These are phyloP conservation scores for Dyspetes luteomarginatus DNA, from an alignment of 2,888 invertebrate genomes.

Conservation along the genomic window DNA sequence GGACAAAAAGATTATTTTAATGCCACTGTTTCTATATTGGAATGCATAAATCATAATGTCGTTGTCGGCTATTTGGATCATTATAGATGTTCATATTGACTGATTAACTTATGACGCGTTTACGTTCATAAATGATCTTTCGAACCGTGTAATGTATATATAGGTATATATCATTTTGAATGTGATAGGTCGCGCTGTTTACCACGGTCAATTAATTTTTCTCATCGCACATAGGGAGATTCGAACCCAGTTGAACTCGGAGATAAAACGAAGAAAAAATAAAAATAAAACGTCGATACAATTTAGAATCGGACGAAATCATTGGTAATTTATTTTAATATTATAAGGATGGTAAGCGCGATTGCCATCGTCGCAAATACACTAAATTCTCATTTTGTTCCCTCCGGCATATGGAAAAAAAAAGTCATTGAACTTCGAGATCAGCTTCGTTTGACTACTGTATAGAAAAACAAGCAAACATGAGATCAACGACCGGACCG, in stretches of 20 bases:
- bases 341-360: no score
- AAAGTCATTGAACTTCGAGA: no score
- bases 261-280: not conserved
- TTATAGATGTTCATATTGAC: not conserved
- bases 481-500: no score
- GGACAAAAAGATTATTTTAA: not conserved
- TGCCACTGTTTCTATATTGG: not conserved
- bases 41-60: not conserved
- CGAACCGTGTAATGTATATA: not conserved
- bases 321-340: no score
- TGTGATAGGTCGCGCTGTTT: not conserved
- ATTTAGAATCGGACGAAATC: no score
- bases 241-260: not conserved
- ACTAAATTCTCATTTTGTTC: no score
- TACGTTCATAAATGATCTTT: not conserved
- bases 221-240: not conserved
- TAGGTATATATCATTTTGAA: conserved; percentile 3
- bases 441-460: no score
- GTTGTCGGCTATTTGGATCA: not conserved
- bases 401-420: no score
- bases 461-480: no score
- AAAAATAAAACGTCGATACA: no score
- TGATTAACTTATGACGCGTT: conserved; percentile 1
- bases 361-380: no score
- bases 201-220: conserved; percentile 13